Base-by-base conservation (phyloP, 2,113 vertebrate genomes). In the Rhinolophus ferrumequinum region DNA sequence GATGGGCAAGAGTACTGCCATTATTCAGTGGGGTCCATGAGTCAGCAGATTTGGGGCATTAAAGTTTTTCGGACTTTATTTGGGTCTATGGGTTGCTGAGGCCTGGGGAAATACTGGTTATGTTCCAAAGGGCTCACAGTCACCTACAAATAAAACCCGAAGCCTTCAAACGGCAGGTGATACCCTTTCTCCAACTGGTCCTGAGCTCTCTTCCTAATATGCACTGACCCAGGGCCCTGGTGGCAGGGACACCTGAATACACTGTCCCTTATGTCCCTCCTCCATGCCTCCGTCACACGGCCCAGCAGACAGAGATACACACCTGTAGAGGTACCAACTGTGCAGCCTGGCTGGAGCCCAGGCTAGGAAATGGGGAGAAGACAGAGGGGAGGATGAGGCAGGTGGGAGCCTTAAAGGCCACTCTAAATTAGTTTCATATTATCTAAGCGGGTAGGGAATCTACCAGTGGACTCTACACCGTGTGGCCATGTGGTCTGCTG, bases 261-360 rank as follows among this genome's bases (percentile, higher is more conserved):
- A 47, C n/a, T 24, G n/a, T 47, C 35, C 75, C 13, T 35, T 18
- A 30, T 0, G 1, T 14, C 69, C 7, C 8, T 33, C 28, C 38
- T 64, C 22, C 33, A 1, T 8, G 21, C 38, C 28, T 47, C n/a
- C 4, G 1, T 6, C 15, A 1, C 13, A 4, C 19, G 58, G 60
- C 7, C 66, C n/a, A 14, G 52, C 30, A 81, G 77, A 38, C 54
- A 66, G 15, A 26, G 67, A 6, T n/a, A 38, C 73, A 19, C 18
- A 18, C 6, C 33, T 26, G 35, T 22, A 56, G 47, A 19, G 22
- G 15, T 14, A 14, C 44, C 14, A 4, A 21, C 13, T 4, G 44
- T 1, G 28, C 15, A 47, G 67, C 30, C 54, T 21, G 50, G 47
- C 24, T 60, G 38, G 30, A 67, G 66, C 24, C 47, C 41, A 58